Evolutionary conservation across 2,113 vertebrate genomes (phyloP).

Genomic region (Himantopus leucocephalus): DNA sequence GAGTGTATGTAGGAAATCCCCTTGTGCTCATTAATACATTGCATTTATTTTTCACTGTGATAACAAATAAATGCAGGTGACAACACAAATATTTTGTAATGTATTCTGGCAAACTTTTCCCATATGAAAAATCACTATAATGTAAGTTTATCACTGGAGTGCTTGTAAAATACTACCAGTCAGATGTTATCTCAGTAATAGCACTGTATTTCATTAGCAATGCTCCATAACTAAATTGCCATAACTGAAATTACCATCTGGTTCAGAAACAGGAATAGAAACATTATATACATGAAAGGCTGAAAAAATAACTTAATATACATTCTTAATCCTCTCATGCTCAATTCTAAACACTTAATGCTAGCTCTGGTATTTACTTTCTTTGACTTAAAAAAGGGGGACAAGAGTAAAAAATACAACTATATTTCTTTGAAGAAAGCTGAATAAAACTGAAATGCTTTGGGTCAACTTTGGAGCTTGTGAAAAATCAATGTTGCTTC

Average conservation of each 20-base stretch:
- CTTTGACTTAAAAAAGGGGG: not conserved
- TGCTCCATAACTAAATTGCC: not conserved
- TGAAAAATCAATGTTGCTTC: constrained; percentile 52
- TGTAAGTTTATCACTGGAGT: not conserved
- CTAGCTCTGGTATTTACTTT: not conserved
- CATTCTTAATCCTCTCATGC: not conserved
- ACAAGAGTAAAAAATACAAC: not conserved
- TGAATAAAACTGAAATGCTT: not conserved
- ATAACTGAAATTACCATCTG: not conserved
- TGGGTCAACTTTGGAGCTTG: constrained; percentile 1
- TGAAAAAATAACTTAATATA: not conserved
- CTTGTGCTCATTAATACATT: not conserved
- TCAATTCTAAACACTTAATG: not conserved
- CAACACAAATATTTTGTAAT: not conserved
- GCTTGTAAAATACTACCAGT: not conserved
- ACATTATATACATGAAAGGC: not conserved
- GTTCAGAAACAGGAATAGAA: not conserved
- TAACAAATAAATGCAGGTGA: not conserved
- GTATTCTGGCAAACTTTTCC: not conserved
- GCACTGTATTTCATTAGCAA: not conserved
- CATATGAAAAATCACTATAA: not conserved
- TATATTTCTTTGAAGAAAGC: not conserved
- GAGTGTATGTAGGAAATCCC: not conserved
- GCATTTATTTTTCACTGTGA: not conserved
- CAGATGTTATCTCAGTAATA: not conserved